phyloP scores from a whole-genome alignment of 37 sponge, comb jelly and placozoan species.

The Cliona cf. orientalis region DNA sequence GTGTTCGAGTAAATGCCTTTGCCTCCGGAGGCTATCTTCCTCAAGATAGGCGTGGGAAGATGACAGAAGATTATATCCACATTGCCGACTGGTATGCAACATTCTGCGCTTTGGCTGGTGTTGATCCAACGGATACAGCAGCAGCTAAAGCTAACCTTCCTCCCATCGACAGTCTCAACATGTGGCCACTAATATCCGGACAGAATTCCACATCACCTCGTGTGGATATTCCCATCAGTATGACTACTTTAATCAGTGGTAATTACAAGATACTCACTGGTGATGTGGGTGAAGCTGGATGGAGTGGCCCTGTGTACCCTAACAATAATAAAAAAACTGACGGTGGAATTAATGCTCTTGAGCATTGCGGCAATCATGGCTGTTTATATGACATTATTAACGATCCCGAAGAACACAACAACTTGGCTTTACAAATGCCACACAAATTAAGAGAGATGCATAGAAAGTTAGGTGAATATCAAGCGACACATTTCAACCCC shows the following conservation, averaged over 20 bases:
- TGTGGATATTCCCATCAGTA: slow-evolving; percentile 18
- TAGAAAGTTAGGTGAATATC: neutral
- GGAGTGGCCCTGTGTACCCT: slow-evolving; percentile 44
- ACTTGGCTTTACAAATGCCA: slow-evolving; percentile 12
- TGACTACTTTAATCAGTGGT: slow-evolving; percentile 26
- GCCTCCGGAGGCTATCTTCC: slow-evolving; percentile 40
- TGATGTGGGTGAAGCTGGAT: slow-evolving; percentile 1
- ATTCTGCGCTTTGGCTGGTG: slow-evolving; percentile 39
- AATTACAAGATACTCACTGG: slow-evolving; percentile 30
- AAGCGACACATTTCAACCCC: slow-evolving; percentile 29
- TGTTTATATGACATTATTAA: slow-evolving; percentile 38
- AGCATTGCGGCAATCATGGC: slow-evolving; percentile 14
- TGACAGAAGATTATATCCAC: slow-evolving; percentile 35
- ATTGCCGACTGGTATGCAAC: slow-evolving; percentile 56
- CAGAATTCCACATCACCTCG: slow-evolving; percentile 35
- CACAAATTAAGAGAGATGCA: slow-evolving; percentile 42
- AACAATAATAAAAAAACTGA: slow-evolving; percentile 4
- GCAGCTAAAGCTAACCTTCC: too few relatives aligned
- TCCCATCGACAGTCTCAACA: slow-evolving; percentile 11
- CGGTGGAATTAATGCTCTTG: neutral
- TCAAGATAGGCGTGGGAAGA: slow-evolving; percentile 19
- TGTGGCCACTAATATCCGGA: slow-evolving; percentile 28
- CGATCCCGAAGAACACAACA: slow-evolving; percentile 23
- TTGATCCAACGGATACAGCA: slow-evolving; percentile 16
- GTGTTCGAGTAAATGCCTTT: slow-evolving; percentile 63